Evolutionary conservation across 2,113 vertebrate genomes (phyloP).

Genomic region (Anolis carolinensis): DNA sequence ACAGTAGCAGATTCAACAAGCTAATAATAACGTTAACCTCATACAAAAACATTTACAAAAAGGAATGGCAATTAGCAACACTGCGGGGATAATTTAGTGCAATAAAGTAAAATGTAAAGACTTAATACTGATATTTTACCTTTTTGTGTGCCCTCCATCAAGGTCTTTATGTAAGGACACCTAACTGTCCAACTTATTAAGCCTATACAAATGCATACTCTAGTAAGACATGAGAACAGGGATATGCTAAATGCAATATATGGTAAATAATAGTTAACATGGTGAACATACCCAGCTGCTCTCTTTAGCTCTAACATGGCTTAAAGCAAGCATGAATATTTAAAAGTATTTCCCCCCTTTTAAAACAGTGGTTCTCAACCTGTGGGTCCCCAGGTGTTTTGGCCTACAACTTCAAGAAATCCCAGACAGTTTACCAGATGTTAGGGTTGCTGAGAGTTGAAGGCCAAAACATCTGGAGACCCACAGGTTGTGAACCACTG

Average conservation of each 20-base stretch:
- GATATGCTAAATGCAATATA: not conserved
- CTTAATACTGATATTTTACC: not conserved
- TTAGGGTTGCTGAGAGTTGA: no score
- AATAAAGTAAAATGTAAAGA: not conserved
- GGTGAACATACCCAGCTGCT: no score
- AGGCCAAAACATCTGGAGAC: no score
- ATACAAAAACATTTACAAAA: not conserved
- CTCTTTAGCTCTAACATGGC: not conserved
- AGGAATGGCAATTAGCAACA: not conserved
- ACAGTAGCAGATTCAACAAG: not conserved
- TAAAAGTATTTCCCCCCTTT: not conserved
- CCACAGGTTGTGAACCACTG: no score
- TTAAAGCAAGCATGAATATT: not conserved
- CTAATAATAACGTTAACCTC: slow-evolving; percentile 17
- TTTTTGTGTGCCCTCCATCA: not conserved
- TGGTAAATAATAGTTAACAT: no score
- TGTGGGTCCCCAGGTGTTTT: no score
- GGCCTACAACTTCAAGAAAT: no score
- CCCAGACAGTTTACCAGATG: no score
- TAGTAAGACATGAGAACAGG: not conserved
- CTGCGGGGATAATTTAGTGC: not conserved
- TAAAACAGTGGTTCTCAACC: no score
- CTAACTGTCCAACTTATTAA: not conserved
- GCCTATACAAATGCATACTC: not conserved
- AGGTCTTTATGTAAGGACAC: not conserved